Conservation (phyloP, 2,113 vertebrate genomes). For the Oncorhynchus tshawytscha region DNA sequence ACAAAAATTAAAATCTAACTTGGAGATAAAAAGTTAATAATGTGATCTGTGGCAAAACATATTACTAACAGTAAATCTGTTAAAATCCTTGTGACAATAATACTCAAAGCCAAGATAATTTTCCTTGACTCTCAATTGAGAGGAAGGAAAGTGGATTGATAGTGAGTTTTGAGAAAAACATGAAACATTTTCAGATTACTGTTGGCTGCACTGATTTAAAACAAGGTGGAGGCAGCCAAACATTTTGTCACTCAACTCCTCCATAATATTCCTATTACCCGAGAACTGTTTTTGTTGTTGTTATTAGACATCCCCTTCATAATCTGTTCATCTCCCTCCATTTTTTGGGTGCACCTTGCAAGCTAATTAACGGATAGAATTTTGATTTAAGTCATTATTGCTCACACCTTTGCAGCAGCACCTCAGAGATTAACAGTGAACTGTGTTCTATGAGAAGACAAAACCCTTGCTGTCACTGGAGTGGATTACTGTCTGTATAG, state of each 20-base stretch:
- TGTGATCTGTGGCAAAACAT: slow-evolving; percentile 29
- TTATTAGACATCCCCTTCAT: slow-evolving; percentile 13
- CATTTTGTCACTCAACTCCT: neutral
- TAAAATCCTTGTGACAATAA: slow-evolving; percentile 61
- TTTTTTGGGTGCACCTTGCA: slow-evolving; percentile 24
- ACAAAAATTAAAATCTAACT: too few relatives aligned
- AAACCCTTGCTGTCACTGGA: slow-evolving; percentile 67
- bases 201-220: slow-evolving; percentile 12
- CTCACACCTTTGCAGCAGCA: slow-evolving; percentile 58
- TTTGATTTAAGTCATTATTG: slow-evolving; percentile 75
- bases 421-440: slow-evolving; percentile 73
- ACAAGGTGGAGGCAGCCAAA: neutral
- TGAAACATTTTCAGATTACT: slow-evolving; percentile 16
- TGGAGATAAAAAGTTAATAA: slow-evolving; percentile 49
- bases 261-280: slow-evolving; percentile 37
- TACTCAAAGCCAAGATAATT: slow-evolving; percentile 46
- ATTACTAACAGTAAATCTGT: slow-evolving; percentile 45
- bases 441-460: slow-evolving; percentile 68
- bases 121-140: slow-evolving; percentile 14
- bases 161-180: slow-evolving; percentile 14
- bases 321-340: slow-evolving; percentile 19
- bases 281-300: slow-evolving; percentile 19
- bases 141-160: slow-evolving; percentile 7
- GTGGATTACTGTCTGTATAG: slow-evolving; percentile 70
- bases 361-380: slow-evolving; percentile 56